phyloP scores from a whole-genome alignment of 2,113 vertebrate genomes.

The Coreoperca whiteheadi region DNA sequence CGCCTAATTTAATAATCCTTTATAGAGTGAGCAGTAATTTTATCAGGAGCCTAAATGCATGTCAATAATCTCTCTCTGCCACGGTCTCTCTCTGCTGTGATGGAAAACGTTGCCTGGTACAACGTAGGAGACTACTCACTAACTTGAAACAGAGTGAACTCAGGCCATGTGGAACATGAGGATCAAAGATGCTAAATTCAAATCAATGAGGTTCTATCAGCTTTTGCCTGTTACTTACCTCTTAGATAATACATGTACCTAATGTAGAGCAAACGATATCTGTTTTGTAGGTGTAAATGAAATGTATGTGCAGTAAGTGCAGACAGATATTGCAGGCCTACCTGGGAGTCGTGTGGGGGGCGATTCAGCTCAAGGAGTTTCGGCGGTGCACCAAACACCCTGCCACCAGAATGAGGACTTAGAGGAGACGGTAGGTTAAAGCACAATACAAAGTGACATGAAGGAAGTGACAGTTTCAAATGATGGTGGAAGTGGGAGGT shows the following conservation, averaged over 20 bases:
- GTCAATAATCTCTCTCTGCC: constrained; percentile 44
- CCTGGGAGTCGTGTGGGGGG: constrained; percentile 68
- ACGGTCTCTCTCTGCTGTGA: constrained; percentile 17
- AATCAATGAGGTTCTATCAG: background rate
- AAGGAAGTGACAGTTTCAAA: constrained; percentile 83
- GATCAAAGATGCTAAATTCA: background rate
- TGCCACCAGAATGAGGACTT: constrained; percentile 64
- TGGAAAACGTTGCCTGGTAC: constrained; percentile 42
- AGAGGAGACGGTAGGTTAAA: constrained; percentile 55
- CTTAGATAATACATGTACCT: background rate
- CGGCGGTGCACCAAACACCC: constrained; percentile 46
- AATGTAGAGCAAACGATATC: background rate
- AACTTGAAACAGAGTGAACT: constrained; percentile 30
- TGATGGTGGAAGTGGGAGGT: constrained; percentile 82
- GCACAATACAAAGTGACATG: constrained; percentile 62
- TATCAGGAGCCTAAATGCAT: constrained; percentile 66
- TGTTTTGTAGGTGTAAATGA: background rate
- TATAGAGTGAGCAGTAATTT: constrained; percentile 67
- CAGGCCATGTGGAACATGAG: background rate
- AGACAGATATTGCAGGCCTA: constrained; percentile 61
- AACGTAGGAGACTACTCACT: constrained; percentile 36
- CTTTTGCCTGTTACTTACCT: background rate
- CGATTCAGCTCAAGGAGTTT: constrained; percentile 52
- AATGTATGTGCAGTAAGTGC: background rate
- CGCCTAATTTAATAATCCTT: constrained; percentile 72